Evolutionary conservation across 2,888 invertebrate genomes (phyloP), one percentile per base, ranked within the genome.

Genomic region (Gerris lacustris): DNA sequence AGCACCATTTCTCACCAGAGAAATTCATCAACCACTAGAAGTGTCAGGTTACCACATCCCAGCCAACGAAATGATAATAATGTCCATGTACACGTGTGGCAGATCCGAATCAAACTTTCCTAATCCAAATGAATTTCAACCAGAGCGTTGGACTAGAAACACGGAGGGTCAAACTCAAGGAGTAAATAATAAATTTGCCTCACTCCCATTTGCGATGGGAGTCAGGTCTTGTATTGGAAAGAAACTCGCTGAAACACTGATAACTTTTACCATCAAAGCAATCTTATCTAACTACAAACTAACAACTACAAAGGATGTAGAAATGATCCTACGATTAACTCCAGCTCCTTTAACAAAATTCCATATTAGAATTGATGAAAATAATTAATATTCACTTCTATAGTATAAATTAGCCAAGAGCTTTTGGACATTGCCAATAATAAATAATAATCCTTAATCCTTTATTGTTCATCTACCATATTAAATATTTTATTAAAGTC

Each of bases 61-160:
- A 17, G n/a, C 83, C 9, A 83, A 94, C 90, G 90, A 91, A 69
- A 82, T 93, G 75, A 82, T 95, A 9, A 83, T 94, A 72, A 83
- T 94, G 77, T 95, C 94, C 31, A 84, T 94, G 69, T 96, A 91
- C 79, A 90, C 94, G 66, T 89, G 91, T 75, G 90, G 94, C 4
- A 84, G 93, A 70, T 87, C 91, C 80, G 82, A 85, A 2, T 79
- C 81, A 17, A 85, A 89, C 79, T 94, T 92, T 79, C 83, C 85
- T 47, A 78, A 86, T 69, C 88, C 94, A 9, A 78, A 86, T 62
- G 77, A 82, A 73, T 92, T 94, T 77, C 79, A 84, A 73, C 94
- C 94, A 0, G 86, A 88, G 76, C 84, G 94, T 68, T 95, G 94
- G 94, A 79, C 83, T 63, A 84, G 88, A 75, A n/a, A n/a, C n/a